Evolutionary conservation across 2,113 vertebrate genomes (phyloP).

Genomic region (Sorex fumeus): DNA sequence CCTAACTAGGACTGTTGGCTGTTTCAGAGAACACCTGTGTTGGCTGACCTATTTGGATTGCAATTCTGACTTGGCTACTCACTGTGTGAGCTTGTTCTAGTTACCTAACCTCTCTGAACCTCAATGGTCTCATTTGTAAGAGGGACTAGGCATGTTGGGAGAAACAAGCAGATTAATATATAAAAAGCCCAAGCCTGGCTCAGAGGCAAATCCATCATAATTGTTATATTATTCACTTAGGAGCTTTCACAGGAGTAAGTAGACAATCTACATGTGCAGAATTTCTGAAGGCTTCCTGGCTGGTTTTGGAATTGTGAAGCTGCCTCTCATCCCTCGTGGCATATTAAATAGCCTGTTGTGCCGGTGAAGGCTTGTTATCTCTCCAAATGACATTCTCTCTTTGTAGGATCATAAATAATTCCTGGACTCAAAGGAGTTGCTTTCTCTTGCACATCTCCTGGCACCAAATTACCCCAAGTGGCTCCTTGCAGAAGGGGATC

Average conservation of each 20-base stretch:
- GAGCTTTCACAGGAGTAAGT: slow-evolving; percentile 4
- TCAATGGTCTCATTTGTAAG: slow-evolving; percentile 52
- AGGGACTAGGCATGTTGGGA: not conserved
- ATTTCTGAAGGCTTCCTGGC: slow-evolving; percentile 47
- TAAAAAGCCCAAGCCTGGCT: not conserved
- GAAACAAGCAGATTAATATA: slow-evolving; percentile 39
- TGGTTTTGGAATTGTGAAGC: slow-evolving; percentile 67
- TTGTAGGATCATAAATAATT: slow-evolving; percentile 84
- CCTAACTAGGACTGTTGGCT: slow-evolving; percentile 17
- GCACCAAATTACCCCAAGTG: slow-evolving; percentile 80
- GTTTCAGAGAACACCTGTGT: not conserved
- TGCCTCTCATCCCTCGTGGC: slow-evolving; percentile 44
- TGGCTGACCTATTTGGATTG: not conserved
- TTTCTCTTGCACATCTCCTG: slow-evolving; percentile 76
- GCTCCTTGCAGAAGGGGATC: slow-evolving; percentile 61
- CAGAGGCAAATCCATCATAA: not conserved
- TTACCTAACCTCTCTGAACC: slow-evolving; percentile 8
- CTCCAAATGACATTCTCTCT: slow-evolving; percentile 77
- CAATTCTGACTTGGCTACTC: not conserved
- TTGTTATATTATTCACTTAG: not conserved
- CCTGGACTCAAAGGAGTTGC: slow-evolving; percentile 77
- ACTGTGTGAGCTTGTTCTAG: not conserved
- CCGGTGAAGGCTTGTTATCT: slow-evolving; percentile 75
- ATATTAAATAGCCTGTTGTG: slow-evolving; percentile 76
- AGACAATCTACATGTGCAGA: not conserved